Percentiles rank a stretch among this genome's conserved stretches.
Conservation (phyloP, 2,888 invertebrate genomes). For the Dascillus cervinus region DNA sequence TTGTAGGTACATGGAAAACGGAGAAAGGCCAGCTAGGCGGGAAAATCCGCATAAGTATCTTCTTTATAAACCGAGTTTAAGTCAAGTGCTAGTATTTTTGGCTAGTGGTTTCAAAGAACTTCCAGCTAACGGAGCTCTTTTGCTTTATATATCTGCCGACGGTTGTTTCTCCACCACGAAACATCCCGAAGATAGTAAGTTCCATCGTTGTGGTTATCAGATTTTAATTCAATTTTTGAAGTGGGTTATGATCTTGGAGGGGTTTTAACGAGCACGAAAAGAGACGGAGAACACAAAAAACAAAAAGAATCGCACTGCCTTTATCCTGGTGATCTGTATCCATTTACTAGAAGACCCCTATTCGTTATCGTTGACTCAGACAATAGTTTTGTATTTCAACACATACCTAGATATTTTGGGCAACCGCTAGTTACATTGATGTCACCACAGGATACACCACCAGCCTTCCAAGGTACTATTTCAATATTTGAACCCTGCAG, state of each 20-base stretch:
- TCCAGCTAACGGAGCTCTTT: conserved; percentile 81
- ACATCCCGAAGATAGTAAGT: conserved; percentile 82
- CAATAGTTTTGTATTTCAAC: conserved; percentile 87
- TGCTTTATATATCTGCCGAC: conserved; percentile 92
- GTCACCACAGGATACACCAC: conserved; percentile 87
- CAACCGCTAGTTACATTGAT: conserved; percentile 88
- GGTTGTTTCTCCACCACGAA: conserved; percentile 76
- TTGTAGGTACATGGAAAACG: conserved; percentile 56
- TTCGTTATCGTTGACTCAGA: conserved; percentile 94
- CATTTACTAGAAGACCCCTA: conserved; percentile 86
- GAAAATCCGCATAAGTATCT: conserved; percentile 97
- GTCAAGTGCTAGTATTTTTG: conserved; percentile 88
- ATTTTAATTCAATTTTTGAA: too few relatives aligned
- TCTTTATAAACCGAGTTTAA: conserved; percentile 89
- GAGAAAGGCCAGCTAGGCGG: conserved; percentile 58
- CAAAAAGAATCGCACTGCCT: conserved; percentile 69
- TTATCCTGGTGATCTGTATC: conserved; percentile 89
- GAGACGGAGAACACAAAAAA: conserved; percentile 55
- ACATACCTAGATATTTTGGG: conserved; percentile 83
- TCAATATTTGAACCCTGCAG: neutral
- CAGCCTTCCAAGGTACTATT: conserved; percentile 66
- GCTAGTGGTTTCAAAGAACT: conserved; percentile 90
- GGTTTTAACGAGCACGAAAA: conserved; percentile 78
- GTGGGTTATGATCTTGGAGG: conserved; percentile 90
- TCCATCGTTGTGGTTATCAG: too few relatives aligned